phyloP scores from a whole-genome alignment of 2,888 invertebrate genomes.

The Dryococelus australis region DNA sequence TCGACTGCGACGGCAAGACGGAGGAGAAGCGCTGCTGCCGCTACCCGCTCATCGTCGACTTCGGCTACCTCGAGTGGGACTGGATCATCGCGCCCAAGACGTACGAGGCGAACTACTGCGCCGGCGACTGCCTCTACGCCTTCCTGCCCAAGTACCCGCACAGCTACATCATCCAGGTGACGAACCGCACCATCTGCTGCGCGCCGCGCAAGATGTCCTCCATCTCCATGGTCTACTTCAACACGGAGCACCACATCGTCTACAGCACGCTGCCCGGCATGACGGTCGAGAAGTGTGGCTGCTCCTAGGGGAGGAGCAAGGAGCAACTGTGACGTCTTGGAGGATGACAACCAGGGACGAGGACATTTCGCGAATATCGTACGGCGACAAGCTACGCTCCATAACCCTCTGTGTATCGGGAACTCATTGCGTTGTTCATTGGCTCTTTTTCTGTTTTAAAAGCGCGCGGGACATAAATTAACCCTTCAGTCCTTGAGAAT shows the following conservation, averaged over 20 bases:
- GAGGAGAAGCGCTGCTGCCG: slow-evolving; percentile 90
- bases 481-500: too few species aligned
- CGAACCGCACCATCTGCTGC: slow-evolving; percentile 84
- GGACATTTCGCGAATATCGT: too few species aligned
- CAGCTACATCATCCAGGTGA: slow-evolving; percentile 78
- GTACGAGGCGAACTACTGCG: slow-evolving; percentile 95
- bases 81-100: slow-evolving; percentile 96
- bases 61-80: slow-evolving; percentile 95
- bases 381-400: too few species aligned
- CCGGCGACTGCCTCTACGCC: slow-evolving; percentile 91
- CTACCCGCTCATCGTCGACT: slow-evolving; percentile 93
- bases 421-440: too few species aligned
- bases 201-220: slow-evolving; percentile 87
- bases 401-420: too few species aligned
- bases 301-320: slow-evolving; percentile 62
- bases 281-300: slow-evolving; percentile 94
- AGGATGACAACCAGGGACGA: too few species aligned
- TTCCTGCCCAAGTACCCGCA: slow-evolving; percentile 88
- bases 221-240: slow-evolving; percentile 91
- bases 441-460: too few species aligned
- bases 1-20: slow-evolving; percentile 85
- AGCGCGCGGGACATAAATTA: too few species aligned
- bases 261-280: slow-evolving; percentile 89
- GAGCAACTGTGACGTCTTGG: too few species aligned
- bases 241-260: slow-evolving; percentile 85